phyloP scores from a whole-genome alignment of 2,113 vertebrate genomes.

The Oryzias melastigma region DNA sequence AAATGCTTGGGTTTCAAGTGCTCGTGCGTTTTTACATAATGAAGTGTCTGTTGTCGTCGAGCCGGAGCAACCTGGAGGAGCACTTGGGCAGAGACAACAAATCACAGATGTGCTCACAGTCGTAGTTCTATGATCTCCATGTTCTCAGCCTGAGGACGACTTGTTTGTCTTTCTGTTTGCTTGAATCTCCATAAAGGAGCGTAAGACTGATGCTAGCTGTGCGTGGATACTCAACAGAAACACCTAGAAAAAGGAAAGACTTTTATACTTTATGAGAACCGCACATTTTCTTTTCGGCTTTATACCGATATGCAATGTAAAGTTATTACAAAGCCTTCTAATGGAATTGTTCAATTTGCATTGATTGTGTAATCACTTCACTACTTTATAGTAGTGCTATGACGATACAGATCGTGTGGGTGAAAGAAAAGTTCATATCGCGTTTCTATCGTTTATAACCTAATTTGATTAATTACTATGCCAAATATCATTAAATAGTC shows the following conservation, averaged over 20 bases:
- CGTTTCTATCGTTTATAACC: no score
- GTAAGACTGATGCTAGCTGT: slow-evolving; percentile 24
- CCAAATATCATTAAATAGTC: no score
- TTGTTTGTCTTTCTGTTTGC: slow-evolving; percentile 33
- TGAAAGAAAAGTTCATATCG: no score
- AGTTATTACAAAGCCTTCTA: no score
- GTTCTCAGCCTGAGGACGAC: neutral
- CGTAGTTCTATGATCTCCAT: neutral
- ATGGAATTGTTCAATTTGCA: no score
- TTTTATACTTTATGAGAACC: no score
- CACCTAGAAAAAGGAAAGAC: slow-evolving; percentile 2
- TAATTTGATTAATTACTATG: no score
- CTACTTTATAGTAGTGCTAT: no score
- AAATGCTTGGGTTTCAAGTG: slow-evolving; percentile 37
- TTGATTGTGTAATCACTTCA: no score
- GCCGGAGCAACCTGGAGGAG: neutral
- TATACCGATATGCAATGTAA: no score
- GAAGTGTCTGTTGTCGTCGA: neutral
- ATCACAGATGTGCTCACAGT: neutral
- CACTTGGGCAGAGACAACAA: neutral
- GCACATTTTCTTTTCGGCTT: no score
- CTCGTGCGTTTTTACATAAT: slow-evolving; percentile 35
- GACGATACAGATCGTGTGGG: no score
- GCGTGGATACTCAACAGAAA: slow-evolving; percentile 38
- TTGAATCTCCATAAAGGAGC: slow-evolving; percentile 29